These are phyloP conservation scores for Acanthosoma haemorrhoidale DNA, from an alignment of 2,888 invertebrate species.

Conservation along the genomic window DNA sequence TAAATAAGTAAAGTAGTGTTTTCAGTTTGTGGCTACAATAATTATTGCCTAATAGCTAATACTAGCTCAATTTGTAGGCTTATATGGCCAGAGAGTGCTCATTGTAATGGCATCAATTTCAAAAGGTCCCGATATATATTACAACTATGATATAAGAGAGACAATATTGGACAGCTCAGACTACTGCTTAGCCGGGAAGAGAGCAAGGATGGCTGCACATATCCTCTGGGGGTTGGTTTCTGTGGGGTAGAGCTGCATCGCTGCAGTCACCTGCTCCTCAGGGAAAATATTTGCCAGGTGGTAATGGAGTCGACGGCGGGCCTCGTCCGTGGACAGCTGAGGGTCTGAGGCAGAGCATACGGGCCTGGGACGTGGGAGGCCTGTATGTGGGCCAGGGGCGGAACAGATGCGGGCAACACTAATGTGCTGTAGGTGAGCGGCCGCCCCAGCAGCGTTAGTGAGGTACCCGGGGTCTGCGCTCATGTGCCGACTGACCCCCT, in stretches of 20 bases:
- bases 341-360: conserved; percentile 45
- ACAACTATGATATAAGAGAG: conserved; percentile 11
- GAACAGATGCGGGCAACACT: conserved; percentile 68
- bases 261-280: conserved; percentile 79
- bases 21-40: too few relatives aligned
- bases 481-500: conserved; percentile 42
- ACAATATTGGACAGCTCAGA: background rate
- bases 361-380: conserved; percentile 47
- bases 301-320: conserved; percentile 72
- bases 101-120: background rate
- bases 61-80: too few relatives aligned
- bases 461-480: conserved; percentile 41
- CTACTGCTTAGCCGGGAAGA: conserved; percentile 46
- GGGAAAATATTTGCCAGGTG: conserved; percentile 89
- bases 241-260: conserved; percentile 81
- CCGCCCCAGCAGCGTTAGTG: conserved; percentile 1
- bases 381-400: conserved; percentile 53
- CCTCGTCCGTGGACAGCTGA: conserved; percentile 52
- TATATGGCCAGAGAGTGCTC: too few relatives aligned
- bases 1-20: too few relatives aligned
- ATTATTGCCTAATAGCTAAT: too few relatives aligned
- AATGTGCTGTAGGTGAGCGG: conserved; percentile 36
- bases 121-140: background rate
- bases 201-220: conserved; percentile 76
- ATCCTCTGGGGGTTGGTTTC: conserved; percentile 85